Percentiles rank a stretch among this genome's conserved stretches.
phyloP scores from a whole-genome alignment of 2,888 invertebrate species.

The Amiota mariae region DNA sequence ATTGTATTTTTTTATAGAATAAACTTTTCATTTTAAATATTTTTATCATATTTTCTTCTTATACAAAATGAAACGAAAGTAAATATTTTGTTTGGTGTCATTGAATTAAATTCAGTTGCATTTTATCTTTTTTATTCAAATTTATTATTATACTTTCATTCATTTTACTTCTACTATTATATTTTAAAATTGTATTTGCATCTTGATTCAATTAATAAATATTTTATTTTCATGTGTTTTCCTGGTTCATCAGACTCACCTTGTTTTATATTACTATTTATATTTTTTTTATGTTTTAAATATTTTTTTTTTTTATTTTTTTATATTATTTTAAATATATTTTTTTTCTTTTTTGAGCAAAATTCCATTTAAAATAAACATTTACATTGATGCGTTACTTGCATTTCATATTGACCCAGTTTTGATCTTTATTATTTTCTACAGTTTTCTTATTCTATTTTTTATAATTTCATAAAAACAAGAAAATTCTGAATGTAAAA shows the following conservation, averaged over 20 bases:
- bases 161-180: no score
- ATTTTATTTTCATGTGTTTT: not conserved
- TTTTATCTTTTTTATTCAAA: no score
- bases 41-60: no score
- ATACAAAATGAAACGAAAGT: no score
- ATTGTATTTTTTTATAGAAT: no score
- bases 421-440: conserved; percentile 45
- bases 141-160: no score
- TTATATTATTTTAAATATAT: no score
- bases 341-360: not conserved
- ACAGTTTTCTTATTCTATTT: conserved; percentile 38
- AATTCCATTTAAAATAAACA: not conserved
- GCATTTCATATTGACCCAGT: conserved; percentile 65
- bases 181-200: not conserved
- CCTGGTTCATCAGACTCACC: not conserved
- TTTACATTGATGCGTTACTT: conserved; percentile 61
- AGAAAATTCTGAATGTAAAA: not conserved
- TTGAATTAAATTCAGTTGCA: no score
- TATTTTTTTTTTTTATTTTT: not conserved
- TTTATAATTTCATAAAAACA: not conserved
- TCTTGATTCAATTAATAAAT: not conserved
- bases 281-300: not conserved
- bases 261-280: not conserved
- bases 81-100: no score
- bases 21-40: no score